These are phyloP conservation scores for Onchidella celtica DNA, from an alignment of 2,888 invertebrate genomes.

Conservation along the genomic window DNA sequence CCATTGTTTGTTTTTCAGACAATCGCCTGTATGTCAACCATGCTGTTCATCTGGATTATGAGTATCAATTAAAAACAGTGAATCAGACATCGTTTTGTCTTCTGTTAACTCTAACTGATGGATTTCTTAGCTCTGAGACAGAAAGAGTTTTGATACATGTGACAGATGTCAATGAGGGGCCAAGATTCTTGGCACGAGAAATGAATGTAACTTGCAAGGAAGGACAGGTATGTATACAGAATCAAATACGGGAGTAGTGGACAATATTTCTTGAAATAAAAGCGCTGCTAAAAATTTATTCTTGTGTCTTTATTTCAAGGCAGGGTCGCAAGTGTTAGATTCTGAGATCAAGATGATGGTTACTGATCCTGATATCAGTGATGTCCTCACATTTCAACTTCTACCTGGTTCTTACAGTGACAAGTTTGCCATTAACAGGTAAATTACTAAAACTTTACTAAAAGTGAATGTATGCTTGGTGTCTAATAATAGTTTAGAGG, in stretches of 20 bases:
- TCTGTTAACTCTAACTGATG: slow-evolving; percentile 6
- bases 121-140: neutral
- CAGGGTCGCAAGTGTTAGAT: neutral
- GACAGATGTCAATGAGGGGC: slow-evolving; percentile 12
- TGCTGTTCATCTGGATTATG: neutral
- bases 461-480: too few relatives aligned
- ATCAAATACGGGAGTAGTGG: neutral
- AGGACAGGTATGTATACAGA: slow-evolving; percentile 23
- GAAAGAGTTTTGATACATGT: neutral
- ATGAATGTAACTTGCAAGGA: slow-evolving; percentile 16
- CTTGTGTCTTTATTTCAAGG: neutral
- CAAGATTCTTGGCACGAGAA: neutral
- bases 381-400: neutral
- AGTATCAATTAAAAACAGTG: neutral
- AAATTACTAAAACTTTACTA: too few relatives aligned
- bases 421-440: slow-evolving; percentile 21
- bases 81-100: slow-evolving; percentile 12
- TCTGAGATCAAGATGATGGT: neutral
- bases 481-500: too few relatives aligned
- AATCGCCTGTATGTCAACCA: neutral
- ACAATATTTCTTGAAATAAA: neutral
- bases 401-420: neutral
- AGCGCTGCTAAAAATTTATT: neutral
- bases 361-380: slow-evolving; percentile 16
- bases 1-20: too few relatives aligned